Percentiles rank a stretch among this genome's conserved stretches.
These are phyloP conservation scores for Seira musarum DNA, from an alignment of 2,888 invertebrate species.

Conservation along the genomic window DNA sequence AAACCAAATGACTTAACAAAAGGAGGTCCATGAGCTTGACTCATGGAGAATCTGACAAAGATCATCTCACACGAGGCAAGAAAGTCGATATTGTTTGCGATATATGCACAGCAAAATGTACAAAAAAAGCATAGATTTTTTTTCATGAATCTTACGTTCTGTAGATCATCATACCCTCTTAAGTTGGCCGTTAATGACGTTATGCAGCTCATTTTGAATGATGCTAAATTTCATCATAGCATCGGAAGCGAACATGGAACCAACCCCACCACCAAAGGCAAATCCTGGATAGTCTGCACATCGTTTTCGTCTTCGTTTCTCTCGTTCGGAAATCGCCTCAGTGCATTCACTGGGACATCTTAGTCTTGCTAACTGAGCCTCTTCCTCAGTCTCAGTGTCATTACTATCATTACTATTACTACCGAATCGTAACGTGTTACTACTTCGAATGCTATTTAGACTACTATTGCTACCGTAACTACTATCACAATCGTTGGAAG, in stretches of 20 bases:
- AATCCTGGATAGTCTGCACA: constrained; percentile 94
- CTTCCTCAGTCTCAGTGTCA: constrained; percentile 73
- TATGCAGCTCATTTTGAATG: constrained; percentile 97
- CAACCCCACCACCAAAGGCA: constrained; percentile 80
- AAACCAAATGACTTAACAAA: no score
- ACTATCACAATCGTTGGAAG: constrained; percentile 61
- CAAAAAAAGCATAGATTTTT: not conserved
- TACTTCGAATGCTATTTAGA: constrained; percentile 51
- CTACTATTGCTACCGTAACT: constrained; percentile 58
- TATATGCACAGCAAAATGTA: not conserved
- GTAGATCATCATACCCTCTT: constrained; percentile 86
- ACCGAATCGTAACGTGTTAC: constrained; percentile 22
- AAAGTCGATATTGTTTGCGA: no score
- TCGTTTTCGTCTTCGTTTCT: constrained; percentile 81
- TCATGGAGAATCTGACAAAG: no score
- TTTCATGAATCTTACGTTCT: no score
- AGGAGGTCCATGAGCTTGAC: no score
- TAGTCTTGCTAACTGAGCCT: constrained; percentile 79
- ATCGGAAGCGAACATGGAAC: constrained; percentile 94
- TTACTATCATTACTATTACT: constrained; percentile 33
- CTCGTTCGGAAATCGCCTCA: constrained; percentile 89
- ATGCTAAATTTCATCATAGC: constrained; percentile 98
- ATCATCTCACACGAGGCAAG: no score
- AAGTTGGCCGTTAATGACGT: constrained; percentile 96
- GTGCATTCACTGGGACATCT: constrained; percentile 92